phyloP scores from a whole-genome alignment of 2,888 invertebrate genomes.

The Subacronicta megacephala region DNA sequence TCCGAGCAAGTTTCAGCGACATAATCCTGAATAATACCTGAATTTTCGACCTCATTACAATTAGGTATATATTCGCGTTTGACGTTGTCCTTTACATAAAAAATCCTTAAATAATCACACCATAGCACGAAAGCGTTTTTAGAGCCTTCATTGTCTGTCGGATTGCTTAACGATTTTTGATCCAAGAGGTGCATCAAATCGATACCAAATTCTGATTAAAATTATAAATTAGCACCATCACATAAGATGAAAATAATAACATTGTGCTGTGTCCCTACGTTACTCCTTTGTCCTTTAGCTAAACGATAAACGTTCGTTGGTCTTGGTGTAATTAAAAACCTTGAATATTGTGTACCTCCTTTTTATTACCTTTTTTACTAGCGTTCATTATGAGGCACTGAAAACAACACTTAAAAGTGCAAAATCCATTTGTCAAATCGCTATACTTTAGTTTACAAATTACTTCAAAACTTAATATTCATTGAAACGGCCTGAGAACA shows the following conservation, averaged over 20 bases:
- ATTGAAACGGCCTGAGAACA: neutral
- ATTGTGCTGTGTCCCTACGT: constrained; percentile 1
- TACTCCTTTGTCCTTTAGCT: constrained; percentile 27
- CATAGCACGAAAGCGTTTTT: too few species aligned
- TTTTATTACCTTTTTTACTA: constrained; percentile 35
- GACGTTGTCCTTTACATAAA: too few species aligned
- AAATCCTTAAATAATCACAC: too few species aligned
- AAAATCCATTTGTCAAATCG: constrained; percentile 27
- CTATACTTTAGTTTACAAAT: constrained; percentile 6
- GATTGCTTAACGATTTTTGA: too few species aligned
- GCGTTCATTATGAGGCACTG: constrained; percentile 16
- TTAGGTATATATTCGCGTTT: too few species aligned
- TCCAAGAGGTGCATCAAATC: neutral
- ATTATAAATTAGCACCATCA: neutral
- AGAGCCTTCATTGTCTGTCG: too few species aligned
- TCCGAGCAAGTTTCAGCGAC: too few species aligned
- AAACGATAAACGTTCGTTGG: constrained; percentile 27
- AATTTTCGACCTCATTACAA: too few species aligned
- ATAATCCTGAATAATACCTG: too few species aligned
- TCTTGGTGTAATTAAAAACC: constrained; percentile 35
- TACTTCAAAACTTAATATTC: constrained; percentile 10
- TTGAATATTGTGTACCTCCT: constrained; percentile 27
- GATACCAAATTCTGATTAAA: neutral
- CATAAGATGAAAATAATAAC: neutral
- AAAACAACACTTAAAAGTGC: constrained; percentile 17